These are phyloP conservation scores for Isotomurus palustris DNA, from an alignment of 2,888 invertebrate genomes.

Conservation along the genomic window DNA sequence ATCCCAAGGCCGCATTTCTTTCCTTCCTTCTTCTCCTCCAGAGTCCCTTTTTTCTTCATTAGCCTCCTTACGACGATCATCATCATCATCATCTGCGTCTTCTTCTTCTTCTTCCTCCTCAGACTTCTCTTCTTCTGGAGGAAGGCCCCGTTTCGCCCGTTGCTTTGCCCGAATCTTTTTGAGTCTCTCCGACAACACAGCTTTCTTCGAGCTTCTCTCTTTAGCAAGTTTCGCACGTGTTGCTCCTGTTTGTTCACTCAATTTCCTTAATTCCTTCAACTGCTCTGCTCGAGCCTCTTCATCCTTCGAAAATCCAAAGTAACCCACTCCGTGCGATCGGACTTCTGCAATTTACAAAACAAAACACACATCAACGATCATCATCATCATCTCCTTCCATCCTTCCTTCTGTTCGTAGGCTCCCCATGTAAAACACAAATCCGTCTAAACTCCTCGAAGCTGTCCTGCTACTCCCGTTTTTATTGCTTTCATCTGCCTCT, in stretches of 20 bases:
- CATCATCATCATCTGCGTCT: constrained; percentile 28
- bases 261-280: constrained; percentile 68
- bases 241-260: constrained; percentile 66
- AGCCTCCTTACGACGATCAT: constrained; percentile 3
- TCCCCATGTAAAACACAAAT: too few relatives aligned
- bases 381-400: too few relatives aligned
- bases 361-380: neutral
- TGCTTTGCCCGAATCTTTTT: constrained; percentile 50
- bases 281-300: constrained; percentile 72
- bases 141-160: constrained; percentile 47
- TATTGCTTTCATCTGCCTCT: too few relatives aligned
- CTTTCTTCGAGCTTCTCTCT: constrained; percentile 50
- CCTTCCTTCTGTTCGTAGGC: too few relatives aligned
- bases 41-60: neutral
- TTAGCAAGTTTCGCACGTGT: constrained; percentile 56
- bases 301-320: constrained; percentile 83
- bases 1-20: constrained; percentile 64
- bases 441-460: too few relatives aligned
- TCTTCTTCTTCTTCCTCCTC: constrained; percentile 32
- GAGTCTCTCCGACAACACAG: constrained; percentile 50
- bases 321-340: constrained; percentile 85
- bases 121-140: constrained; percentile 38
- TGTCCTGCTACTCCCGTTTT: too few relatives aligned
- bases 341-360: constrained; percentile 59
- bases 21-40: neutral